Base-by-base conservation (phyloP, 92 coral and sea anemone species). In the Phenganax marumi region DNA sequence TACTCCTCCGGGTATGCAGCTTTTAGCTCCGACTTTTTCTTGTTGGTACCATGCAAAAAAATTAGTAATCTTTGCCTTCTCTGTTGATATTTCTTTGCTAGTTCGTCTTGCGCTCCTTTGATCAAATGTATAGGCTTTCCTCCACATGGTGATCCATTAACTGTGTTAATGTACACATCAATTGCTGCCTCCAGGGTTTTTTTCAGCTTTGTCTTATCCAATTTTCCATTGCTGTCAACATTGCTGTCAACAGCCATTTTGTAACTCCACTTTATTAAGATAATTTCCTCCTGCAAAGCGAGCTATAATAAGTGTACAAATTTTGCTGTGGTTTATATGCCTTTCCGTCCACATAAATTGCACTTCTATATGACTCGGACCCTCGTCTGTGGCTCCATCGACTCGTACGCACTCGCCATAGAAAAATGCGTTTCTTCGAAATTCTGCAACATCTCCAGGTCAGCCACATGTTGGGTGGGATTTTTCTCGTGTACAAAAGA, bases 141-240 rank as follows among this genome's bases (percentile, higher is more conserved):
- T 43, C 63, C 63, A 50, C 75, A 73, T 7, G 86, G 60, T 33
- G 82, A 61, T 7, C 73, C 86, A 70, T 70, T 70, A 12, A 84
- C 87, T 13, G 49, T 50, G 72, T 49, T 77, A 1, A 84, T 77
- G 54, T 84, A 84, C 7, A 77, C 84, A 25, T 77, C 87, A 23
- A 11, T 50, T 17, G 84, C 87, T 25, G 84, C 13, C 21, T 84
- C 76, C 22, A 84, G 51, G 70, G 75, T 84, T 74, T 64, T 33
- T 9, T 76, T 77, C 60, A 84, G 75, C 25, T 46, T 64, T 10
- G 70, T 62, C 7, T 76, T 56, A 52, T 77, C 77, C 19, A 77
- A 48, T 43, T 53, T 55, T 0, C 76, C 62, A 53, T 65, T 66
- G 25, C 33, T 49, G 52, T 70, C 50, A 51, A 17, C 46, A 33